Evolutionary conservation across 2,888 invertebrate genomes (phyloP).

Genomic region (Cylindroiulus punctatus): DNA sequence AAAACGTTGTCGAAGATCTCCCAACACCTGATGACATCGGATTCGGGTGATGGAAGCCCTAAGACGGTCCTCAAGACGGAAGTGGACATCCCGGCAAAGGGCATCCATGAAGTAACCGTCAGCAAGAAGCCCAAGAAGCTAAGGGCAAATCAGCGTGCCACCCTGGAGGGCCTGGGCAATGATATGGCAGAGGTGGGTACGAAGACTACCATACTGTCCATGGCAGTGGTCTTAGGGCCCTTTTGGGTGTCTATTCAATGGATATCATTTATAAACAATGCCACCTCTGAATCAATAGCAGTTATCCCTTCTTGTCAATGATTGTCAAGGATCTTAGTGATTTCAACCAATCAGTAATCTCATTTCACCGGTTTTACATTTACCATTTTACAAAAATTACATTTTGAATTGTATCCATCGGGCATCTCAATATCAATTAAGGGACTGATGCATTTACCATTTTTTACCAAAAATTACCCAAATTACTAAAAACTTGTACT

Average conservation of each 20-base stretch:
- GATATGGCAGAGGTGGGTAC: slow-evolving; percentile 1
- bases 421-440: too few species aligned
- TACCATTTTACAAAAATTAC: too few species aligned
- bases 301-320: too few species aligned
- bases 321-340: too few species aligned
- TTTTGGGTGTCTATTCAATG: too few species aligned
- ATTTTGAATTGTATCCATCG: too few species aligned
- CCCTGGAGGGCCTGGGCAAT: not conserved
- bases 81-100: slow-evolving; percentile 58
- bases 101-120: slow-evolving; percentile 56
- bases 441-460: too few species aligned
- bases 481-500: not conserved
- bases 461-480: not conserved
- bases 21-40: slow-evolving; percentile 55
- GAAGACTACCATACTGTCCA: too few species aligned
- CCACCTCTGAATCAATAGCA: not conserved
- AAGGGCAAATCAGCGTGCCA: not conserved
- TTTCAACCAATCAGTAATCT: too few species aligned
- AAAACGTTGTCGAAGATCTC: slow-evolving; percentile 54
- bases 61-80: slow-evolving; percentile 57
- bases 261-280: not conserved
- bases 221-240: not conserved
- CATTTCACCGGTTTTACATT: too few species aligned
- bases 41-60: slow-evolving; percentile 53
- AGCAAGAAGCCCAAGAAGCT: slow-evolving; percentile 54